Evolutionary conservation across 2,888 invertebrate species (phyloP).

Genomic region (Pterostichus niger): DNA sequence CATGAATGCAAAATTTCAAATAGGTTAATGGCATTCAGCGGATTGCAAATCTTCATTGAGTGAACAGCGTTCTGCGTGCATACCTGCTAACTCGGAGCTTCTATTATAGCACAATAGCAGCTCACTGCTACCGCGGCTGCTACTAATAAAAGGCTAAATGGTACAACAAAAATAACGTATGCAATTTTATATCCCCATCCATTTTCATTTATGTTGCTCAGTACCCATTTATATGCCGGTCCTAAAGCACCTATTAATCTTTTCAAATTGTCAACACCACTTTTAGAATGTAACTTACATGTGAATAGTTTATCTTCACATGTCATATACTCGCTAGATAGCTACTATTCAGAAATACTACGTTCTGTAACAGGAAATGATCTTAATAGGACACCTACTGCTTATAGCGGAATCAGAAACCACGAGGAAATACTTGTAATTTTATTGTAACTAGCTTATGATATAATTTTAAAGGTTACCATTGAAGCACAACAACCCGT

Average conservation of each 20-base stretch:
- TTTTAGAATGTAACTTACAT: conserved; percentile 43
- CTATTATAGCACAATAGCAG: conserved; percentile 14
- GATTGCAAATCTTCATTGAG: conserved; percentile 22
- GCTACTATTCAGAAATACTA: too few relatives aligned
- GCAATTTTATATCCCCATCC: conserved; percentile 26
- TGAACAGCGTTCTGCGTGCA: background rate
- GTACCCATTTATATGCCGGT: conserved; percentile 33
- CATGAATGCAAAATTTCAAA: conserved; percentile 25
- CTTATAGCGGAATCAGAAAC: too few relatives aligned
- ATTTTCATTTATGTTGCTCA: conserved; percentile 36
- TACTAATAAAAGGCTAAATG: conserved; percentile 37
- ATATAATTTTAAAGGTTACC: too few relatives aligned
- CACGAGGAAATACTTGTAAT: too few relatives aligned
- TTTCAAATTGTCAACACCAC: conserved; percentile 60
- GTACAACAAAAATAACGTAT: conserved; percentile 40
- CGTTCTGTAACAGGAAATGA: too few relatives aligned
- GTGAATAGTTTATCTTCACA: background rate
- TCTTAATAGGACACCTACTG: too few relatives aligned
- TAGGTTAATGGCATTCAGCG: conserved; percentile 15
- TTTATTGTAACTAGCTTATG: too few relatives aligned
- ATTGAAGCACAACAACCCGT: too few relatives aligned
- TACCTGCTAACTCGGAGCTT: background rate
- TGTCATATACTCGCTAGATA: background rate
- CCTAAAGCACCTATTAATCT: conserved; percentile 61
- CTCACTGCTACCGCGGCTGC: background rate